phyloP scores from a whole-genome alignment of 2,797 vertebrate species.

The Sebastes cheni region DNA sequence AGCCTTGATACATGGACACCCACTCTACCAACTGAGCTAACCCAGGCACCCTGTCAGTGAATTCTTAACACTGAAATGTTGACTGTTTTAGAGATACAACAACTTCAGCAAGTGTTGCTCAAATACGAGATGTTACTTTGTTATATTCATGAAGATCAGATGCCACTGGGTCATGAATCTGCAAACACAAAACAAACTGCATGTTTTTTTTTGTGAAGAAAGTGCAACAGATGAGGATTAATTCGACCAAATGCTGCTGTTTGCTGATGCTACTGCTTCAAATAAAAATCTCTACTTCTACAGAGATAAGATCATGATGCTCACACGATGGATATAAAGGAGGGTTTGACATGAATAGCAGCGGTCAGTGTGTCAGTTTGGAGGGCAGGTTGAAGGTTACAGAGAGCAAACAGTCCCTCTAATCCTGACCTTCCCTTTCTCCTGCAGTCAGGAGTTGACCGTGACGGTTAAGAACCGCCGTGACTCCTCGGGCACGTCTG shows the following conservation, averaged over 20 bases:
- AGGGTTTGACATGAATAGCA: constrained; percentile 22
- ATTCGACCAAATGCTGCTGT: constrained; percentile 59
- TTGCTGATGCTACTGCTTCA: constrained; percentile 56
- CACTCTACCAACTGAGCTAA: too few species aligned
- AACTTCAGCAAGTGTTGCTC: neutral
- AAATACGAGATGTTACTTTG: neutral
- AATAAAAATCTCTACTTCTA: neutral
- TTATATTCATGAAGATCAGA: neutral
- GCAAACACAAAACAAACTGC: neutral
- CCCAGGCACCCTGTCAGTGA: too few species aligned
- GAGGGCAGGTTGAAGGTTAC: constrained; percentile 73
- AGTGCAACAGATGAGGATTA: constrained; percentile 32
- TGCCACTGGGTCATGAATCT: neutral
- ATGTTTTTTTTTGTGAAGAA: neutral
- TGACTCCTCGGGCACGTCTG: constrained; percentile 58
- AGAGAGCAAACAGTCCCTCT: constrained; percentile 62
- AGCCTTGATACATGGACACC: too few species aligned
- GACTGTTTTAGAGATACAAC: neutral
- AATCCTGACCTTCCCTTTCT: constrained; percentile 70
- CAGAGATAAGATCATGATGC: neutral
- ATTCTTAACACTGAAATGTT: neutral
- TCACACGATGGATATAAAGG: neutral
- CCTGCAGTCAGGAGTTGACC: constrained; percentile 54
- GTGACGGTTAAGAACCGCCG: constrained; percentile 62
- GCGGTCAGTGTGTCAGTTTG: constrained; percentile 48